phyloP scores from a whole-genome alignment of 2,113 vertebrate species.

The Peromyscus polionotus region DNA sequence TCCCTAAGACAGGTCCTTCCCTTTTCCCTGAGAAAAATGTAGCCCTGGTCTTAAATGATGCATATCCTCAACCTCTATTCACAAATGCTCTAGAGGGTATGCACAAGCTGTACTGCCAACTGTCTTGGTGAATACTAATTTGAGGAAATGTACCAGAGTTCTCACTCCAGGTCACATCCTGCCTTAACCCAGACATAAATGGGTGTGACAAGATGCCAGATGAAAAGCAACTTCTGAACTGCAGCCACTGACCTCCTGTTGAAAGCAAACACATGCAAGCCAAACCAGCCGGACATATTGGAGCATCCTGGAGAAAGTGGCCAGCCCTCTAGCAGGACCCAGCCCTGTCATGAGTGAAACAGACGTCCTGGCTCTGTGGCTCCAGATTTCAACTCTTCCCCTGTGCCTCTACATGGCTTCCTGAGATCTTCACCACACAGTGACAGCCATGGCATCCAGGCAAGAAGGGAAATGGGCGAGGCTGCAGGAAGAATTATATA shows the following conservation, averaged over 20 bases:
- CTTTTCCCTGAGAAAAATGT: not conserved
- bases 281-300: not conserved
- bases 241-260: not conserved
- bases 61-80: not conserved
- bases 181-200: not conserved
- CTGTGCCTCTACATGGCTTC: not conserved
- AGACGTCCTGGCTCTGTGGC: not conserved
- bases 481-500: slow-evolving; percentile 72
- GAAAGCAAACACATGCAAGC: not conserved
- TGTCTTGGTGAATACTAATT: not conserved
- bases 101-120: fast-evolving
- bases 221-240: not conserved
- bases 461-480: slow-evolving; percentile 61
- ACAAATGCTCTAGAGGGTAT: fast-evolving
- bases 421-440: not conserved
- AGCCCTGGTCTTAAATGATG: not conserved
- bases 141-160: not conserved
- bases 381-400: not conserved
- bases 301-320: not conserved
- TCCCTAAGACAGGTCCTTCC: not conserved
- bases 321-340: not conserved
- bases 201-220: not conserved
- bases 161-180: not conserved
- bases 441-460: not conserved
- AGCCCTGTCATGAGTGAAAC: not conserved